Conservation (phyloP, 2,888 invertebrate species). For the Agriotes lineatus region DNA sequence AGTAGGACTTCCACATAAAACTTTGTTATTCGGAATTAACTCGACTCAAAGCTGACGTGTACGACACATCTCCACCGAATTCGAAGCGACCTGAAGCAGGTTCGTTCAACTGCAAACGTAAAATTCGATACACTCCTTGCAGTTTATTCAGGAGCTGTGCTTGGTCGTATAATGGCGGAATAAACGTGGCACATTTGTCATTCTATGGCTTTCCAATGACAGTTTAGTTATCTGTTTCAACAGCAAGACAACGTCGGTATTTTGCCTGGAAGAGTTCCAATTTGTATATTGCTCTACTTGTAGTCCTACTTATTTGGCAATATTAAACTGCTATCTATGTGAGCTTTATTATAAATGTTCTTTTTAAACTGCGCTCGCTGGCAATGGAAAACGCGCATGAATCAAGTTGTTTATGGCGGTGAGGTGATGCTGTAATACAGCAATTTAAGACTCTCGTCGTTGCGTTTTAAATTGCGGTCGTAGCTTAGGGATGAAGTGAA, state of each 20-base stretch:
- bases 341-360: constrained; percentile 33
- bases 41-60: no score
- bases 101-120: constrained; percentile 38
- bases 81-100: neutral
- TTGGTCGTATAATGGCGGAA: constrained; percentile 53
- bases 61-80: no score
- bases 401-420: constrained; percentile 24
- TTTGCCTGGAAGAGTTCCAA: constrained; percentile 59
- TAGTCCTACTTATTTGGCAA: constrained; percentile 35
- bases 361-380: constrained; percentile 30
- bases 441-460: no score
- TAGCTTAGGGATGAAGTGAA: no score
- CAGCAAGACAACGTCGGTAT: constrained; percentile 52
- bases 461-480: no score
- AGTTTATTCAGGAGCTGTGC: constrained; percentile 46
- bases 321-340: constrained; percentile 31
- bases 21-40: no score
- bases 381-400: constrained; percentile 21
- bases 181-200: constrained; percentile 59
- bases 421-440: constrained; percentile 4
- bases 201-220: constrained; percentile 57
- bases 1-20: no score
- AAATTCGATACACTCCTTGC: constrained; percentile 48
- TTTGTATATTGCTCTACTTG: constrained; percentile 54
- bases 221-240: constrained; percentile 54